These are phyloP conservation scores for Galerucella nymphaeae DNA, from an alignment of 2,888 invertebrate species.

Conservation along the genomic window DNA sequence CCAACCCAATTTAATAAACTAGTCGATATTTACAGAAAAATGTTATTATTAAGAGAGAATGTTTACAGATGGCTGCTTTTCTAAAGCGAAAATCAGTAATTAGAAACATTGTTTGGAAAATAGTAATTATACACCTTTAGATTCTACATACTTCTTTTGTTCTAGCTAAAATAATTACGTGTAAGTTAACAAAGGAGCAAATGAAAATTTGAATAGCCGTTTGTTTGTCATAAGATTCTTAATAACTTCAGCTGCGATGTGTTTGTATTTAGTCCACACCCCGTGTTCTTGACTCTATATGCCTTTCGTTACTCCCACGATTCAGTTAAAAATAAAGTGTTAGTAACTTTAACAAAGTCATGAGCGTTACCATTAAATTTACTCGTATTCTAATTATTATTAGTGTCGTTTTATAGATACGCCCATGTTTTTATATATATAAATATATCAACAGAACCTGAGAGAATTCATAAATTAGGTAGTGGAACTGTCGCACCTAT, in stretches of 20 bases:
- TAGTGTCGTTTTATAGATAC: too few species aligned
- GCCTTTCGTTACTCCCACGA: slow-evolving; percentile 25
- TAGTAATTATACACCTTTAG: background rate
- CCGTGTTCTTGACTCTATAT: slow-evolving; percentile 1
- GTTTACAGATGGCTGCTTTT: too few species aligned
- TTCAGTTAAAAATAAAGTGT: slow-evolving; percentile 28
- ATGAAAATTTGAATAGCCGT: background rate
- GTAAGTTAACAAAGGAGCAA: background rate
- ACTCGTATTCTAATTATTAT: background rate
- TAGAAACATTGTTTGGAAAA: too few species aligned
- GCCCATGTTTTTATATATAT: too few species aligned
- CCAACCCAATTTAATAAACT: slow-evolving; percentile 4
- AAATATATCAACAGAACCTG: slow-evolving; percentile 30
- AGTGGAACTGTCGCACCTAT: slow-evolving; percentile 34
- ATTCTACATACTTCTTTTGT: background rate
- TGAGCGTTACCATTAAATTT: too few species aligned
- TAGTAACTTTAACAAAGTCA: background rate
- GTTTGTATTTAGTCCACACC: slow-evolving; percentile 13
- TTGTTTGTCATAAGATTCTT: background rate
- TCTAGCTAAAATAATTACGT: background rate
- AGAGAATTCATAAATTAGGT: slow-evolving; percentile 37
- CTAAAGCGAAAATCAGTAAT: too few species aligned
- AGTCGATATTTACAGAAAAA: too few species aligned
- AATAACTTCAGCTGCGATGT: background rate
- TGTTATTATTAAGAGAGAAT: too few species aligned